Conservation (phyloP, 2,113 vertebrate genomes). For the Amia ocellicauda region DNA sequence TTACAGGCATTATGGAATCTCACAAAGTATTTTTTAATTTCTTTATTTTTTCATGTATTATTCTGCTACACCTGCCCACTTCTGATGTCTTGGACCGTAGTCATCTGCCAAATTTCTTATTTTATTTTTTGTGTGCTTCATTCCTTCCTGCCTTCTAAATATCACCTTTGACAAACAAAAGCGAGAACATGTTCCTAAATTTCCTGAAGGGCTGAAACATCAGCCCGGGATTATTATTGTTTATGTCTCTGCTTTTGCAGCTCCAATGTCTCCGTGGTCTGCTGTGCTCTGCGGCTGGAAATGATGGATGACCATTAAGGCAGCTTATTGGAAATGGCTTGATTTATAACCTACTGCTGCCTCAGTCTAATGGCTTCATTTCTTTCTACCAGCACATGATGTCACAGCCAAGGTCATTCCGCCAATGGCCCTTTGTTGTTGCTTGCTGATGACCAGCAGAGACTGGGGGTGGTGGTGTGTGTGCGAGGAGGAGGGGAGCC, state of each 20-base stretch:
- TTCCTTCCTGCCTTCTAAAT: slow-evolving; percentile 77
- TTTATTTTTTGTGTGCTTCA: slow-evolving; percentile 49
- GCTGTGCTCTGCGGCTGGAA: slow-evolving; percentile 74
- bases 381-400: slow-evolving; percentile 96
- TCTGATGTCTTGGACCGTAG: not conserved
- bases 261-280: slow-evolving; percentile 82
- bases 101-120: not conserved
- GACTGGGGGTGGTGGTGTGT: slow-evolving; percentile 58
- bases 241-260: slow-evolving; percentile 86
- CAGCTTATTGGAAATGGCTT: slow-evolving; percentile 99
- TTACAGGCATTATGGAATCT: not conserved
- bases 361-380: slow-evolving; percentile 99
- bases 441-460: slow-evolving; percentile 83
- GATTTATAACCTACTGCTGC: slow-evolving; percentile 97
- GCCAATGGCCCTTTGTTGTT: slow-evolving; percentile 96
- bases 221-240: slow-evolving; percentile 90
- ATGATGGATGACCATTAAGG: slow-evolving; percentile 99
- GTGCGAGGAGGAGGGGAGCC: not conserved
- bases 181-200: slow-evolving; percentile 81
- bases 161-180: slow-evolving; percentile 87
- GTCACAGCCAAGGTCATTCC: slow-evolving; percentile 99
- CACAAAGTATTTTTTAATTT: not conserved
- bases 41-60: not conserved
- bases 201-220: slow-evolving; percentile 83
- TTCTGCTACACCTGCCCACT: not conserved